Percentiles rank a stretch among this genome's conserved stretches.
phyloP scores from a whole-genome alignment of 2,888 invertebrate species.

The Harpalus rubripes region DNA sequence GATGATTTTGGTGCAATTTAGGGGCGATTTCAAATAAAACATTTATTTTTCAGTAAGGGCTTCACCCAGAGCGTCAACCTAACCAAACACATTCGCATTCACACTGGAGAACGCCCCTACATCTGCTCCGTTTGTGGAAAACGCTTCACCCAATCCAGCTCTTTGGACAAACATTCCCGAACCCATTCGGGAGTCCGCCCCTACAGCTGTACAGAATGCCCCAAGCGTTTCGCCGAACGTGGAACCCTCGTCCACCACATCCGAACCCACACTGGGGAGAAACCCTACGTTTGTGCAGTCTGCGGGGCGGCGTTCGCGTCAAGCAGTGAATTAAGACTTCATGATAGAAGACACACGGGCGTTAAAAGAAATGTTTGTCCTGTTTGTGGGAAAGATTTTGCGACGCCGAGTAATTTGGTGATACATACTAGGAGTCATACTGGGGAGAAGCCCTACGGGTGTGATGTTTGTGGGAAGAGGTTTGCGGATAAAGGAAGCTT shows the following conservation, averaged over 20 bases:
- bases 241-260: conserved; percentile 71
- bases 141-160: conserved; percentile 72
- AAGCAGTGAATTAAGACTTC: conserved; percentile 71
- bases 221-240: conserved; percentile 72
- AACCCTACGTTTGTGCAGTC: conserved; percentile 71
- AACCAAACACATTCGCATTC: conserved; percentile 73
- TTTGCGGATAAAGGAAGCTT: conserved; percentile 71
- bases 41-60: conserved; percentile 71
- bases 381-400: conserved; percentile 72
- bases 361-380: conserved; percentile 71
- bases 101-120: conserved; percentile 73
- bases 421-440: conserved; percentile 73
- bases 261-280: conserved; percentile 71
- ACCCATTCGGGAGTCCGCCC: conserved; percentile 71
- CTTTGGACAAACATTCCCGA: conserved; percentile 72
- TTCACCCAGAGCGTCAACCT: conserved; percentile 73
- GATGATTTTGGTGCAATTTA: no score
- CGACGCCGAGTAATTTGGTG: conserved; percentile 71
- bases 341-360: conserved; percentile 72
- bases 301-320: conserved; percentile 71
- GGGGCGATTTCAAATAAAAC: no score
- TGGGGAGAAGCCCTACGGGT: conserved; percentile 73
- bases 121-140: conserved; percentile 72
- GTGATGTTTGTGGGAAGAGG: conserved; percentile 69
- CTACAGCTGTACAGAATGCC: conserved; percentile 71